Base-by-base conservation (phyloP, 2,888 invertebrate species). In the Heteromyza rotundicornis region DNA sequence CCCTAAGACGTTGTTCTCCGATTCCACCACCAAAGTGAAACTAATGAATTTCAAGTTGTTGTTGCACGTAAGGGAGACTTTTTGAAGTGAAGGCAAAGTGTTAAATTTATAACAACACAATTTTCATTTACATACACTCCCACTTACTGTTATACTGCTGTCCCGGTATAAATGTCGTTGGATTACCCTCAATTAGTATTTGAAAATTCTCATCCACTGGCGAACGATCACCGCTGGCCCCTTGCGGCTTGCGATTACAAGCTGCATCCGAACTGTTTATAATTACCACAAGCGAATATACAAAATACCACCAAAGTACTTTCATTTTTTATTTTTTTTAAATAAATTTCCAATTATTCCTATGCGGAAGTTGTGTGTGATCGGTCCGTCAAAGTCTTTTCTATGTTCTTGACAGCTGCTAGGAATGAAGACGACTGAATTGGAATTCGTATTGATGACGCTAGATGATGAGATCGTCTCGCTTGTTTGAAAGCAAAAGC, bases 21-120 rank as follows among this genome's bases (percentile, higher is more conserved):
- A n/a, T 71, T 94, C 92, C 2, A 91, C 90, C 70, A 92, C 89
- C 70, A 97, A 85, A 64, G 90, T 89, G 76, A 96, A 95, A 12
- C 93, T 91, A 2, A 88, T 87, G 78, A 96, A 94, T 68, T 90
- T 90, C 59, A 90, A 86, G 19, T 85, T 86, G 57, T 86, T 84
- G 1, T 88, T 85, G 36, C 90, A 89, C 78, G 88, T 86, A 22
- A 92, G 81, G 0, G 88, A 86, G 32, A 91, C 90, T 91, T 80
- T 70, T 23, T 24, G 23, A 12, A 20, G 12, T 0, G 19, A 2
- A 8, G 5, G 17, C 16, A 10, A 36, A 36, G 8, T 27, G 14
- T 23, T 2, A 22, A 54, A 1, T 17, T 23, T 17, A 27, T 22
- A 44, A 19, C 16, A 1, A 32, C 53, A 35, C 5, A 54, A 52